Evolutionary conservation across 2,113 vertebrate genomes (phyloP), one percentile per base, ranked within the genome.

Genomic region (Oriolus oriolus): DNA sequence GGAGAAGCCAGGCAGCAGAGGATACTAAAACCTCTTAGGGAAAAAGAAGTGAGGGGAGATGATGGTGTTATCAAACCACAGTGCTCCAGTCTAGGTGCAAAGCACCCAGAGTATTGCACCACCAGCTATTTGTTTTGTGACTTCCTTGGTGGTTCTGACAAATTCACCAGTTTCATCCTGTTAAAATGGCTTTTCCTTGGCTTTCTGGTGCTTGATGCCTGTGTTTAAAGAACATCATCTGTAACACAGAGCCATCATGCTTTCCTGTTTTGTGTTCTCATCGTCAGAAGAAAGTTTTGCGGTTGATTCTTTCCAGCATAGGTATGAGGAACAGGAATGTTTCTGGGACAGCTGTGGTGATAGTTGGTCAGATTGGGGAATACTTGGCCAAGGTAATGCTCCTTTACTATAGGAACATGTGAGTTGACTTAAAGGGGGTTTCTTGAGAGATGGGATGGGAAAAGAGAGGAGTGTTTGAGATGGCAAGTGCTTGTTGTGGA

Each of bases 341-440:
- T 21, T 57, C 44, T 73, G 86, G 63, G 31, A 20, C 17, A 26
- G 0, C 10, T 35, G 18, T 63, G 49, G 8, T 57, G 37, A 5
- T 27, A 8, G 10, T 1, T 41, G 44, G 26, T 33, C 47, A 53
- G 21, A 6, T 11, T 7, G 5, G 21, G n/a, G 35, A 83, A 18
- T 31, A 3, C 12, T 7, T 75, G 33, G 13, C 44, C 42, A 47
- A n/a, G 14, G 27, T 27, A 30, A 14, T 23, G 10, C 42, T 37
- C 1, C 0, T 81, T 66, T 35, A 4, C 24, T 74, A 9, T 9
- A 9, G 26, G 49, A 64, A 63, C 31, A 13, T 0, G 0, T 33
- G 73, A 35, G 10, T 59, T 78, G 28, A 52, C 11, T 27, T n/a
- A 26, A 23, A 39, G 31, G 11, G 13, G 17, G 4, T 15, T 63